Evolutionary conservation across 2,888 invertebrate species (phyloP), one percentile per base, ranked within the genome.

Genomic region (Xanthostigma xanthostigma): DNA sequence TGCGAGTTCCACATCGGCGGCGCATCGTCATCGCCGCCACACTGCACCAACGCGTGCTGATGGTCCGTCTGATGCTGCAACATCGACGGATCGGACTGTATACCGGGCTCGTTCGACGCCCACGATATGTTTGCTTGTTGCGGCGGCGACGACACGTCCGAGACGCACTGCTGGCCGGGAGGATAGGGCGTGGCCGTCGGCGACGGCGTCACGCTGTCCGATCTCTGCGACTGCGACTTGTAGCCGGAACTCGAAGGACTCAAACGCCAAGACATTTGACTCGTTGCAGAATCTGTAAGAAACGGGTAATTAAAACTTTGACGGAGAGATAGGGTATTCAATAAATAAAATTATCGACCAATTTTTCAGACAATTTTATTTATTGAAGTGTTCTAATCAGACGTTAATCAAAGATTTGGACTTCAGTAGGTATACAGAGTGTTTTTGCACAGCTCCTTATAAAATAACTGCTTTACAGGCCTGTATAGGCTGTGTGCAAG

Each of bases 231-330:
- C 58, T 82, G 78, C 1, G 83, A 83, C 64, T 83, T 83, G 67
- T 84, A 84, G 0, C 84, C 84, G 0, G 83, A 84, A 60, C 82
- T 83, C 11, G 82, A 81, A 0, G 84, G 84, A 48, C 84, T 84
- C 44, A 84, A 61, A 1, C 83, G 74, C 70, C 83, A 84, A 52
- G 74, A 74, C 56, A 66, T 64, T n/a, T 42, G 35, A 62, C 75
- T 76, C 45, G 75, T 73, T 49, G 72, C 74, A 27, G 78, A 77
- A 67, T 78, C 77, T 76, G 56, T 14, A 11, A 35, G 10, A 41
- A 27, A 9, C 13, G 35, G 17, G 36, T 17, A 12, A 36, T 44
- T 33, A 49, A 47, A 27, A 17, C 36, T 12, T 14, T 45, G 13
- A 42, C 13, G 14, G 36, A 49, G 12, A 5, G 36, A 45, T 38